Evolutionary conservation across 2,797 vertebrate species (phyloP).

Genomic region (Tiaroga cobitis): DNA sequence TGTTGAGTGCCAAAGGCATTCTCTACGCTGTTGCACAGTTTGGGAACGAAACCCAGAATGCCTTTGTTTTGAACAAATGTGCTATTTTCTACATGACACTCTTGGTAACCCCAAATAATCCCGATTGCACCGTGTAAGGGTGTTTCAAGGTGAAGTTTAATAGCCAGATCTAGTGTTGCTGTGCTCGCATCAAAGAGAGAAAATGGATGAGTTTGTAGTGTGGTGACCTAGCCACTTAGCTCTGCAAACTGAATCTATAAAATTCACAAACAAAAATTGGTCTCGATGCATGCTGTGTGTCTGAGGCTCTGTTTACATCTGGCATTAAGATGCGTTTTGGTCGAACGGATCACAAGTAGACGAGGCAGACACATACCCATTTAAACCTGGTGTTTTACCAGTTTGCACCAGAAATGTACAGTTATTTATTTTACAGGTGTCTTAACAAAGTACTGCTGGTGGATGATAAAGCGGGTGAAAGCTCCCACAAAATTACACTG

Average conservation of each 20-base stretch:
- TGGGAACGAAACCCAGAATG: conserved; percentile 16
- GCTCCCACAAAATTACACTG: not conserved
- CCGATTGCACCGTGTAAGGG: not conserved
- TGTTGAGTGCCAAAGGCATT: conserved; percentile 16
- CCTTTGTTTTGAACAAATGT: conserved; percentile 36
- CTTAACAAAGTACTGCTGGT: not conserved
- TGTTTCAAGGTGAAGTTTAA: conserved; percentile 49
- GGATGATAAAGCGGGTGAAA: not conserved
- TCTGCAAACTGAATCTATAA: conserved; percentile 48
- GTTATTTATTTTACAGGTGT: not conserved
- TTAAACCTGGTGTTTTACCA: too few species aligned
- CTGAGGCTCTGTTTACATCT: not conserved
- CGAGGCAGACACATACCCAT: too few species aligned
- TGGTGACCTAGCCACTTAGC: conserved; percentile 45
- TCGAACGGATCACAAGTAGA: too few species aligned
- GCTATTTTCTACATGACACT: conserved; percentile 41
- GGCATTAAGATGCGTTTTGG: not conserved
- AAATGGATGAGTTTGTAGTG: conserved; percentile 2
- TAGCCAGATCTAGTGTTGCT: conserved; percentile 24
- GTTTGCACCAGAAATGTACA: conserved; percentile 32
- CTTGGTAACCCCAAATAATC: conserved; percentile 38
- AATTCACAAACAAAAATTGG: conserved; percentile 44
- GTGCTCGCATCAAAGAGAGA: not conserved
- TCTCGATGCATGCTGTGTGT: conserved; percentile 16
- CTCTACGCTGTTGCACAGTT: not conserved